Evolutionary conservation across 2,888 invertebrate species (phyloP).

Genomic region (Diloba caeruleocephala): DNA sequence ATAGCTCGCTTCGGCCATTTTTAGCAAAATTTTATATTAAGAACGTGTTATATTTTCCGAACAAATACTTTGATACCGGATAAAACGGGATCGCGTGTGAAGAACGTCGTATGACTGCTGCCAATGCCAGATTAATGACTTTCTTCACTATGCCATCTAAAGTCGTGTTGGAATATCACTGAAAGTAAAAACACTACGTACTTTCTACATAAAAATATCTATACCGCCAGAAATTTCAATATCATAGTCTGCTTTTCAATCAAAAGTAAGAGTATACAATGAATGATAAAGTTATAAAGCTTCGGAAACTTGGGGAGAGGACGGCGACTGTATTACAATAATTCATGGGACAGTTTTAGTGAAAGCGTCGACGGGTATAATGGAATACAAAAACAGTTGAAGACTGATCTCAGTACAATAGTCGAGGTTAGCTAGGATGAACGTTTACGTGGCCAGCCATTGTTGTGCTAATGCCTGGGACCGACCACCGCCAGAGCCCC

Average conservation of each 20-base stretch:
- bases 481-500: conserved; percentile 70
- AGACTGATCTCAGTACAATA: conserved; percentile 74
- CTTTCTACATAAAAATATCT: conserved; percentile 14
- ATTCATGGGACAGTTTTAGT: conserved; percentile 50
- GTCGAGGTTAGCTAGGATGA: conserved; percentile 73
- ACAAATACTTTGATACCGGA: conserved; percentile 48
- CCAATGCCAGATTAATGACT: conserved; percentile 59
- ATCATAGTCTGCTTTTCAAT: conserved; percentile 47
- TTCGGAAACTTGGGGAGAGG: conserved; percentile 19
- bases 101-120: conserved; percentile 41
- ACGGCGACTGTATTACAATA: conserved; percentile 44
- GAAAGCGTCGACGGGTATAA: conserved; percentile 53
- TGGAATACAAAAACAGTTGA: conserved; percentile 65
- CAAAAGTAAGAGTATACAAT: conserved; percentile 25
- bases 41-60: conserved; percentile 35
- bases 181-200: conserved; percentile 32
- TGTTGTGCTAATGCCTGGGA: conserved; percentile 82
- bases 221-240: conserved; percentile 38
- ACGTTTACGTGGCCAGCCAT: conserved; percentile 70
- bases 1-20: conserved; percentile 32
- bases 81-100: conserved; percentile 24
- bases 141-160: conserved; percentile 49
- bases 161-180: conserved; percentile 56
- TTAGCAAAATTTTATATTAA: conserved; percentile 39
- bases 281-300: conserved; percentile 26